Percentiles rank a stretch among this genome's conserved stretches.
Evolutionary conservation across 2,113 vertebrate species (phyloP).

Genomic region (Syngnathus typhle): DNA sequence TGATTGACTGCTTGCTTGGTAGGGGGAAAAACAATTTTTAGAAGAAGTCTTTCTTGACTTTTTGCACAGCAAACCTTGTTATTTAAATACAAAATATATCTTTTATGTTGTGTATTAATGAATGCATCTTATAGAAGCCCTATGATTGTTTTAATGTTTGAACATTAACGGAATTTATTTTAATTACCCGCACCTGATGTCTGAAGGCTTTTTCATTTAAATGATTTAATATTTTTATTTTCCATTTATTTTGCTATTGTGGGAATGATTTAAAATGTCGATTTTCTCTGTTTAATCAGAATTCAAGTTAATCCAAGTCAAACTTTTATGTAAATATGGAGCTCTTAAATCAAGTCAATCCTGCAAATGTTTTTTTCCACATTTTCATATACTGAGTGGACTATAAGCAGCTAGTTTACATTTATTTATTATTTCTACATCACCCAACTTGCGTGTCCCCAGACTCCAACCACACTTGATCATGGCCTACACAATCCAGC

Average conservation of each 20-base stretch:
- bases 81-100: background rate
- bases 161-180: background rate
- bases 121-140: background rate
- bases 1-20: background rate
- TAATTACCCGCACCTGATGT: background rate
- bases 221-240: no score
- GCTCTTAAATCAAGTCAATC: background rate
- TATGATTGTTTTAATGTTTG: background rate
- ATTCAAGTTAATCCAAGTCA: background rate
- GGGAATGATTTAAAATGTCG: no score
- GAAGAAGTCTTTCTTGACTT: background rate
- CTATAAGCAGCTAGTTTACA: background rate
- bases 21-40: no score
- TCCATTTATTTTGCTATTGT: background rate
- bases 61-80: background rate
- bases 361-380: background rate
- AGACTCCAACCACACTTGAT: constrained; percentile 48
- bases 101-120: background rate
- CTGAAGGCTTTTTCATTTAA: background rate
- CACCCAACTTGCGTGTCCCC: background rate
- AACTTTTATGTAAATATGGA: background rate
- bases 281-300: background rate
- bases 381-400: background rate
- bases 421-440: background rate
- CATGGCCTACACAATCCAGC: constrained; percentile 63